phyloP scores from a whole-genome alignment of 2,113 vertebrate genomes.

The Oncorhynchus keta region DNA sequence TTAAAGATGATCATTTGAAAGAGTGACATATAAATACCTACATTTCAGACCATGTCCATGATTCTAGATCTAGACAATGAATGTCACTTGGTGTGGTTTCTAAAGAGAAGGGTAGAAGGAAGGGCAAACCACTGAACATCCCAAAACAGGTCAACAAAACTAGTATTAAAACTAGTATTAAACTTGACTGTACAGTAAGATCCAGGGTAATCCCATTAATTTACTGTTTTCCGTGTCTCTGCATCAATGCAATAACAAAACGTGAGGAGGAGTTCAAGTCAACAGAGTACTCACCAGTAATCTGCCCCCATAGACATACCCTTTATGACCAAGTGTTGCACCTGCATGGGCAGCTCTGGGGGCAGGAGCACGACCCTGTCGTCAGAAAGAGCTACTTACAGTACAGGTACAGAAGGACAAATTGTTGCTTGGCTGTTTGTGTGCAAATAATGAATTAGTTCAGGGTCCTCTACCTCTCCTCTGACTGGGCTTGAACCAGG shows the following conservation, averaged over 20 bases:
- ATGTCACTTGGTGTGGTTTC: slow-evolving; percentile 91
- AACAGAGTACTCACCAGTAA: slow-evolving; percentile 81
- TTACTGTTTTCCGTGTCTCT: background rate
- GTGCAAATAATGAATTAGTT: no score
- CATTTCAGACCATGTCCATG: slow-evolving; percentile 94
- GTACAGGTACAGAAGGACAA: background rate
- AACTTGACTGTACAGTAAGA: no score
- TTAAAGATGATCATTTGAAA: background rate
- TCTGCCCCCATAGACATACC: slow-evolving; percentile 91
- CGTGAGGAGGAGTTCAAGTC: background rate
- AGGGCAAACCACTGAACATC: background rate
- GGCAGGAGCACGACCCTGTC: slow-evolving; percentile 83
- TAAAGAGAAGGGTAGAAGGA: slow-evolving; percentile 63
- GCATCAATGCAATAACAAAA: background rate
- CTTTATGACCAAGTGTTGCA: slow-evolving; percentile 80
- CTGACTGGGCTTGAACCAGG: no score
- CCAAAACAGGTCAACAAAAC: background rate
- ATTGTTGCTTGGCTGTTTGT: background rate
- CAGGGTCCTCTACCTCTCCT: no score
- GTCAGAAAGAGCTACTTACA: slow-evolving; percentile 6
- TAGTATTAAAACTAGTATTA: background rate
- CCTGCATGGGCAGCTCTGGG: slow-evolving; percentile 89
- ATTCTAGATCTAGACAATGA: slow-evolving; percentile 86
- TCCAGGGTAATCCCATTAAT: no score
- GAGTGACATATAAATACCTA: slow-evolving; percentile 50